Base-by-base conservation (phyloP, 2,797 vertebrate species). In the Acomys russatus region DNA sequence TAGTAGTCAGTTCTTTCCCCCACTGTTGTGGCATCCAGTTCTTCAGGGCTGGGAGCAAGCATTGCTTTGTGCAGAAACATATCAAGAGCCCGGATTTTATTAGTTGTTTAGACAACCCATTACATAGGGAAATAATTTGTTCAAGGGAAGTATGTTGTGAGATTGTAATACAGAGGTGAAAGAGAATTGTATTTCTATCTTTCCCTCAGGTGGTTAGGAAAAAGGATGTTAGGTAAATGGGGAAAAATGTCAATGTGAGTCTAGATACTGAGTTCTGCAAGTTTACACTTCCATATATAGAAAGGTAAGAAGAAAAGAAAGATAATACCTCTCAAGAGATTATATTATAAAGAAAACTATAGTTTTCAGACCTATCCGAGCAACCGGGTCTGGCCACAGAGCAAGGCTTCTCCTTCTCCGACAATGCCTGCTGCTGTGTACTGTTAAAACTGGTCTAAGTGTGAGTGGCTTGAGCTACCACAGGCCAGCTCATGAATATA, bases 161-260 rank as follows among this genome's bases (percentile, higher is more conserved):
- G 56, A 54, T 83, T 78, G 74, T 85, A 83, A 70, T 38, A 38
- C 63, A 86, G 44, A 70, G 35, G 9, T 73, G 66, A 85, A 73
- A 54, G n/a, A 35, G 22, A 76, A 59, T 61, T 44, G 1, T 35
- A 59, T 44, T 70, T 79, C 68, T 35, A 90, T 5, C 33, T 51
- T 94, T 76, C 30, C 64, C 20, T 91, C 87, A 80, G 6, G 30
- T 66, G 44, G 33, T 88, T 94, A 38, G 33, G 86, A 88, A 74
- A 93, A 44, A 4, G 23, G 95, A 61, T 38, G n/a, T 71, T 73
- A 80, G 33, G 9, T 44, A 92, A 49, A 76, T 51, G n/a, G 87
- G n/a, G 23, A 88, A 88, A 88, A 30, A 44, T 44, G 30, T 84
- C 25, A 64, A 17, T 44, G 17, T 33, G 8, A 54, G 28, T 78